These are phyloP conservation scores for Prunella himalayana DNA, from an alignment of 2,113 vertebrate genomes.

Conservation along the genomic window DNA sequence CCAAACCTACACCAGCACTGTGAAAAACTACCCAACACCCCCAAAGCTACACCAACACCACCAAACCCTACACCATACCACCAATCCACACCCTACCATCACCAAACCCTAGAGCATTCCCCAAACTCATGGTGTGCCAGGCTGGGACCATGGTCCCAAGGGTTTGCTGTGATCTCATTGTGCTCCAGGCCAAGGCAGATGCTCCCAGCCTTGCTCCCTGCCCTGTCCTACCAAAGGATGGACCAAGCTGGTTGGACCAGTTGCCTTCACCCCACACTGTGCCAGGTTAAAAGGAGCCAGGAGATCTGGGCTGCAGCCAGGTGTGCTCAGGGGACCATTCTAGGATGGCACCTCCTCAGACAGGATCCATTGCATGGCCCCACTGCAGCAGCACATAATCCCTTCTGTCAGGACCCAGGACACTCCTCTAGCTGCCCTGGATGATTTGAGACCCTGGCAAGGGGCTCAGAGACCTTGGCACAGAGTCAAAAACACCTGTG, in stretches of 20 bases:
- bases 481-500: too few relatives aligned
- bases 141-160: background rate
- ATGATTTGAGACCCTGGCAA: too few relatives aligned
- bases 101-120: background rate
- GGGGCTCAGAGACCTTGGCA: too few relatives aligned
- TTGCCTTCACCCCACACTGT: rapidly evolving
- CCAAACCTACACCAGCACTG: background rate
- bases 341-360: background rate
- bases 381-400: rapidly evolving
- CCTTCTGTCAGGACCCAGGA: too few relatives aligned
- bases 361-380: background rate
- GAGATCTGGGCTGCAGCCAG: background rate
- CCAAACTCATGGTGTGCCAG: background rate
- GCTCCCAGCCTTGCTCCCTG: background rate
- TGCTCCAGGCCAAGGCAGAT: background rate
- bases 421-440: too few relatives aligned
- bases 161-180: background rate
- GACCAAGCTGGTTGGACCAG: background rate
- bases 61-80: background rate
- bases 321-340: background rate
- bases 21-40: background rate
- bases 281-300: background rate
- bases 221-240: background rate
- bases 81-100: background rate
- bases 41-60: background rate